Evolutionary conservation across 2,113 vertebrate genomes (phyloP).

Genomic region (Nanorana parkeri): DNA sequence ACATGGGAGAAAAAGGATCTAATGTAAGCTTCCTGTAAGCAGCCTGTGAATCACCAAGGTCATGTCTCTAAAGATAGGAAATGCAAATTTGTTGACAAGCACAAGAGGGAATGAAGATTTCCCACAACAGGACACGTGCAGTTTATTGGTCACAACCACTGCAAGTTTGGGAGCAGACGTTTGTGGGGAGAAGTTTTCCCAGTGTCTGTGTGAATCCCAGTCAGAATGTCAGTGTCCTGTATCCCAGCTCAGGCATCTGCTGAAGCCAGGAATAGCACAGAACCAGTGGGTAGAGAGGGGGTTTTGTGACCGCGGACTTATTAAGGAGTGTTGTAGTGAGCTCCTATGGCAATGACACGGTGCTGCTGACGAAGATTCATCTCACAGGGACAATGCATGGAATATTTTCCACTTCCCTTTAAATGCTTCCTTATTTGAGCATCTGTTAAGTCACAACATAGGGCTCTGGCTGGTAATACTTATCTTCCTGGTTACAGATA

Average conservation of each 20-base stretch:
- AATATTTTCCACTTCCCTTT: constrained; percentile 54
- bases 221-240: background rate
- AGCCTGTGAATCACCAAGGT: constrained; percentile 16
- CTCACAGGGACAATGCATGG: constrained; percentile 47
- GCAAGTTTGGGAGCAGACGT: background rate
- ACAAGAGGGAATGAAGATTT: background rate
- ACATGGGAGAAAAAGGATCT: constrained; percentile 8
- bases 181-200: constrained; percentile 7
- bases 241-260: constrained; percentile 3
- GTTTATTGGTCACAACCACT: background rate
- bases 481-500: background rate
- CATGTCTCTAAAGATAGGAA: constrained; percentile 38
- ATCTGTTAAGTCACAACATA: constrained; percentile 25
- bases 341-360: constrained; percentile 22
- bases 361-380: constrained; percentile 40
- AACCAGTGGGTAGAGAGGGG: constrained; percentile 23
- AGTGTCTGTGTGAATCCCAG: background rate
- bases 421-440: constrained; percentile 51
- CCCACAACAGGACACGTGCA: background rate
- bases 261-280: constrained; percentile 30
- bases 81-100: background rate
- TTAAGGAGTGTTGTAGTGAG: constrained; percentile 31
- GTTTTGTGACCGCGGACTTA: constrained; percentile 42
- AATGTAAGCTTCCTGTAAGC: background rate
- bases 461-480: constrained; percentile 1